Evolutionary conservation across 35 echinoderm and acorn worm species (phyloP).

Genomic region (Stichopus chloronotus): DNA sequence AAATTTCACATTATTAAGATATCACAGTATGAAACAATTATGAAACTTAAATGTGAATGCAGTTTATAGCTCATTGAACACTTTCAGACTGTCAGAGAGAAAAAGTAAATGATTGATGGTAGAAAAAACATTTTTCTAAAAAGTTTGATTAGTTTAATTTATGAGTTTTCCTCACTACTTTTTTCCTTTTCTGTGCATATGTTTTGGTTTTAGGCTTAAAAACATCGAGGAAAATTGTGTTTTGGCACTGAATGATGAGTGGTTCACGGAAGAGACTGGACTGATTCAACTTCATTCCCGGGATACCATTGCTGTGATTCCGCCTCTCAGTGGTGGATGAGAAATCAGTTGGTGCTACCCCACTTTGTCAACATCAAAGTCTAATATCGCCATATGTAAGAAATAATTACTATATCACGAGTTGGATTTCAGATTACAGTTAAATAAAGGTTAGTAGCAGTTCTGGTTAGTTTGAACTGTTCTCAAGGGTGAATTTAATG

Average conservation of each 20-base stretch:
- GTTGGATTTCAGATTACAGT: too few relatives aligned
- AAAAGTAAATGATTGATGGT: background rate
- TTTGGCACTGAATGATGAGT: constrained; percentile 87
- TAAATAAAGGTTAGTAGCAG: too few relatives aligned
- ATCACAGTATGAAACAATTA: background rate
- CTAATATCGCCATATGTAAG: too few relatives aligned
- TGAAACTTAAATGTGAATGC: background rate
- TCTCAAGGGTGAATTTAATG: too few relatives aligned
- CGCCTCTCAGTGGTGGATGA: constrained; percentile 95
- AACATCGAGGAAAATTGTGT: constrained; percentile 68
- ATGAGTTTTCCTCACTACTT: background rate
- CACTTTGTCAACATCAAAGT: too few relatives aligned
- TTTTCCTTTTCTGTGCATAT: background rate
- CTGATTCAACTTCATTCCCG: constrained; percentile 37
- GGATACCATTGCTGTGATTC: constrained; percentile 93
- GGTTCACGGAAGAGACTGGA: constrained; percentile 40
- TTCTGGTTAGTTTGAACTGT: too few relatives aligned
- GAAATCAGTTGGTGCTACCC: background rate
- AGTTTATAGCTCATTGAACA: background rate
- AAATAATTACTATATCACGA: too few relatives aligned
- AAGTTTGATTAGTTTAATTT: background rate
- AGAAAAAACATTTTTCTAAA: background rate
- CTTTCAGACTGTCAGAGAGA: background rate
- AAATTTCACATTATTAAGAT: too few relatives aligned
- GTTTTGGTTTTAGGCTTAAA: constrained; percentile 61